These are phyloP conservation scores for Lethrus apterus DNA, from an alignment of 1,140 invertebrate species.

Conservation along the genomic window DNA sequence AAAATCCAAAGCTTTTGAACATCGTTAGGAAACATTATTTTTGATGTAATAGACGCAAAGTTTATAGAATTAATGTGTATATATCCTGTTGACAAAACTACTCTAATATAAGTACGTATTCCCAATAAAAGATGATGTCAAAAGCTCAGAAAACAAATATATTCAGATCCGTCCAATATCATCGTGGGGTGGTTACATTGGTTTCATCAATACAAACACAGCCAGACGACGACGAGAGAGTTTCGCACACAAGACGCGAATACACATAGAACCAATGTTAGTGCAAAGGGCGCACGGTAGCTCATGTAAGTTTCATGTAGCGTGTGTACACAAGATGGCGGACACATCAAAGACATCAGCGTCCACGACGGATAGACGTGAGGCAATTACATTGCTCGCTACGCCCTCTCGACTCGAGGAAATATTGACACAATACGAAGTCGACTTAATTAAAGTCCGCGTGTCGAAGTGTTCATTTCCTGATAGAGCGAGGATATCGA, in stretches of 20 bases:
- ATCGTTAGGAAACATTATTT: too few species aligned
- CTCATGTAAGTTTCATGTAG: conserved; percentile 30
- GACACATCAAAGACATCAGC: conserved; percentile 28
- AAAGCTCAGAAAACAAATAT: conserved; percentile 15
- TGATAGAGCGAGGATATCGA: conserved; percentile 24
- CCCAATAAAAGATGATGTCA: too few species aligned
- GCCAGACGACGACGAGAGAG: conserved; percentile 8
- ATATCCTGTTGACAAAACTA: too few species aligned
- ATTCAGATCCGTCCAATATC: conserved; percentile 22
- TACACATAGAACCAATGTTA: conserved; percentile 24
- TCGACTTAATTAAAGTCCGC: conserved; percentile 35
- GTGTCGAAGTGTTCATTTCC: conserved; percentile 32
- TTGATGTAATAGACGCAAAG: too few species aligned
- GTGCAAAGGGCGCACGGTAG: conserved; percentile 25
- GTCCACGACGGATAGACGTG: conserved; percentile 23
- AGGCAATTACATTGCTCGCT: conserved; percentile 29
- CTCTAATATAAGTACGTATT: too few species aligned
- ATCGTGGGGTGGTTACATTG: conserved; percentile 19
- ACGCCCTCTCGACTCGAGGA: conserved; percentile 23
- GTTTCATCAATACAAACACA: conserved; percentile 19
- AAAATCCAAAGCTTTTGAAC: too few species aligned
- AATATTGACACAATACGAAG: conserved; percentile 34
- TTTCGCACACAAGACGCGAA: conserved; percentile 17
- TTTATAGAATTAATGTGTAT: too few species aligned
- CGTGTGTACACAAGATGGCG: conserved; percentile 28